phyloP scores from a whole-genome alignment of 1,140 invertebrate genomes.

The Brachionus rubens region DNA sequence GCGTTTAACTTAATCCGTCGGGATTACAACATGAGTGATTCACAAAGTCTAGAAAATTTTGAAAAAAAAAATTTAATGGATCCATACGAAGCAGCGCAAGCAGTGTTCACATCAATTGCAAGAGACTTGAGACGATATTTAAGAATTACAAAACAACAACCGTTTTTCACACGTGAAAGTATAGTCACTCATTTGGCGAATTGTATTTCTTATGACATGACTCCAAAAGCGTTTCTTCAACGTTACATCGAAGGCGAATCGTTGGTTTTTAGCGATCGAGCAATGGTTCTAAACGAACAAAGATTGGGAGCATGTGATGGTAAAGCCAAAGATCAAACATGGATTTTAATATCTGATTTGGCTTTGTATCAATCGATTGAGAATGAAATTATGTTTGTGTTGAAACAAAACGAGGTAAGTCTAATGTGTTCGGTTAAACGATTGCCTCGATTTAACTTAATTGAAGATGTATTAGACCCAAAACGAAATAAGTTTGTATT shows the following conservation, averaged over 20 bases:
- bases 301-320: slow-evolving; percentile 20
- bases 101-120: slow-evolving; percentile 91
- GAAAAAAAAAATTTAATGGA: slow-evolving; percentile 36
- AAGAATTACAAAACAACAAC: slow-evolving; percentile 87
- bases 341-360: slow-evolving; percentile 80
- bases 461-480: slow-evolving; percentile 89
- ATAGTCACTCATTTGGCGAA: slow-evolving; percentile 79
- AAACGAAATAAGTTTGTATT: slow-evolving; percentile 92
- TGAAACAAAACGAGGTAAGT: slow-evolving; percentile 84
- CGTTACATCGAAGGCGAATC: slow-evolving; percentile 66
- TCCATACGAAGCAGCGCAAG: slow-evolving; percentile 54
- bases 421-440: slow-evolving; percentile 75
- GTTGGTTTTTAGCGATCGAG: slow-evolving; percentile 51
- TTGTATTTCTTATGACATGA: slow-evolving; percentile 85
- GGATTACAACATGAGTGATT: slow-evolving; percentile 47
- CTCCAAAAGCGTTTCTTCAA: slow-evolving; percentile 86
- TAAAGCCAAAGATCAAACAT: slow-evolving; percentile 64
- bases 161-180: slow-evolving; percentile 85
- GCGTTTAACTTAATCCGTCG: slow-evolving; percentile 88
- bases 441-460: slow-evolving; percentile 80
- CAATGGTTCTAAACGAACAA: slow-evolving; percentile 13
- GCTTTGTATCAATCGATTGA: slow-evolving; percentile 80
- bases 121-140: slow-evolving; percentile 92
- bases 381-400: slow-evolving; percentile 65
- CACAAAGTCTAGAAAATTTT: not conserved